phyloP scores from a whole-genome alignment of 2,113 vertebrate genomes.

The Prinia subflava region DNA sequence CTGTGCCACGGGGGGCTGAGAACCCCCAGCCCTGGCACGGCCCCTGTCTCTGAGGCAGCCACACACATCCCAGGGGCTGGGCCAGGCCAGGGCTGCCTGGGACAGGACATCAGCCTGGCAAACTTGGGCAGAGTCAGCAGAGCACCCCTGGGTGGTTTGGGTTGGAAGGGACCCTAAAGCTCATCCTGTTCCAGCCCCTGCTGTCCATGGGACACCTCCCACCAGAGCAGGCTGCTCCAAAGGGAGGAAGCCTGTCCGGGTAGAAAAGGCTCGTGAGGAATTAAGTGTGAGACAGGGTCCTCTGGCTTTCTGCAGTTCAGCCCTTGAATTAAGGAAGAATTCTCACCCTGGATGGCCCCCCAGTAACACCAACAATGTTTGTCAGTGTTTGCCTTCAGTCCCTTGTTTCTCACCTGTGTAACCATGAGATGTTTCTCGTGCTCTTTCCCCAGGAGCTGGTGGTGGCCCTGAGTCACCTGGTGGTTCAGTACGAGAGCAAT shows the following conservation, averaged over 20 bases:
- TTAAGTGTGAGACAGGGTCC: background rate
- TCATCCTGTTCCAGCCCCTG: fast-evolving
- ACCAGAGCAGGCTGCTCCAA: background rate
- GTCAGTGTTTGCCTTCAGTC: background rate
- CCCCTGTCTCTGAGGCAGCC: background rate
- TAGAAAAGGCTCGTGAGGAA: background rate
- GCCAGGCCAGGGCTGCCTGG: background rate
- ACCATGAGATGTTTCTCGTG: background rate
- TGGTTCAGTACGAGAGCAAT: slow-evolving; percentile 97
- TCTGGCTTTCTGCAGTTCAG: background rate
- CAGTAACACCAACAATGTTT: fast-evolving
- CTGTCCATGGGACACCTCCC: background rate
- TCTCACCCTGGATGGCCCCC: background rate
- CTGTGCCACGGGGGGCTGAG: background rate
- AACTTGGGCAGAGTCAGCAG: background rate
- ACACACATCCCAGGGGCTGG: background rate
- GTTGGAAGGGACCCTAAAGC: background rate
- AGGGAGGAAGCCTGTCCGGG: background rate
- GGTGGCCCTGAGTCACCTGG: slow-evolving; percentile 94
- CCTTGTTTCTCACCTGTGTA: background rate
- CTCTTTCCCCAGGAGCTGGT: slow-evolving; percentile 86
- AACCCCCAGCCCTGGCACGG: background rate
- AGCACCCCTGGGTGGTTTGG: background rate
- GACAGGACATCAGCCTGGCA: background rate
- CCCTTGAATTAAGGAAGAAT: background rate